Evolutionary conservation across 2,888 invertebrate genomes (phyloP), one percentile per base, ranked within the genome.

Genomic region (Cantharis flavilabris): DNA sequence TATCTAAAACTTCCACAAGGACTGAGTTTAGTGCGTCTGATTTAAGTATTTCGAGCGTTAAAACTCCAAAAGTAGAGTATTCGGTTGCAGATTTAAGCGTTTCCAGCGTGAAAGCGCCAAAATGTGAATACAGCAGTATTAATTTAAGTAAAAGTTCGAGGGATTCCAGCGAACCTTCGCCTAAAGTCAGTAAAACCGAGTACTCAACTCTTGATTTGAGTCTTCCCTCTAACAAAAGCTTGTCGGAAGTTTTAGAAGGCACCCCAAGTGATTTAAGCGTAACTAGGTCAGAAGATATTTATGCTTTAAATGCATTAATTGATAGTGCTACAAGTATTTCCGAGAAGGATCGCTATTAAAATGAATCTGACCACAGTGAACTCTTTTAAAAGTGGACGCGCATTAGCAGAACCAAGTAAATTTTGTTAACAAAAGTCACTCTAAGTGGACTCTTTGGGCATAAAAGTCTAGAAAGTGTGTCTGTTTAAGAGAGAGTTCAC

Each of bases 131-230:
- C 70, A 83, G 82, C 67, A 83, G 83, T 73, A 79, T 87, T 71
- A 86, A 86, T 82, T 81, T 86, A 33, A 86, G 85, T 72, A 85
- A 84, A 81, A 81, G 83, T 76, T 69, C 30, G 4, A 79, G 79
- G 30, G 83, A 85, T 75, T 76, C 78, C 76, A 80, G 82, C 10
- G 92, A 92, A 76, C 89, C 90, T 74, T 90, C 91, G 65, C 83
- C 90, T 11, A 93, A 93, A 86, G 88, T 93, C 70, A 88, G 91
- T 4, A 93, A 92, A 86, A 86, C 89, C 28, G 92, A 91, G 80
- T 88, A 90, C 75, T 84, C 88, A 13, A 87, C 88, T 14, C 85
- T 90, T 77, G 90, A 91, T 79, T 86, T 90, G 13, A 89, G 91
- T 78, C 88, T 89, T 81, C 89, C 90, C 79, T 86, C 90, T 0